Evolutionary conservation across 2,888 invertebrate genomes (phyloP).

Genomic region (Alentia gelatinosa): DNA sequence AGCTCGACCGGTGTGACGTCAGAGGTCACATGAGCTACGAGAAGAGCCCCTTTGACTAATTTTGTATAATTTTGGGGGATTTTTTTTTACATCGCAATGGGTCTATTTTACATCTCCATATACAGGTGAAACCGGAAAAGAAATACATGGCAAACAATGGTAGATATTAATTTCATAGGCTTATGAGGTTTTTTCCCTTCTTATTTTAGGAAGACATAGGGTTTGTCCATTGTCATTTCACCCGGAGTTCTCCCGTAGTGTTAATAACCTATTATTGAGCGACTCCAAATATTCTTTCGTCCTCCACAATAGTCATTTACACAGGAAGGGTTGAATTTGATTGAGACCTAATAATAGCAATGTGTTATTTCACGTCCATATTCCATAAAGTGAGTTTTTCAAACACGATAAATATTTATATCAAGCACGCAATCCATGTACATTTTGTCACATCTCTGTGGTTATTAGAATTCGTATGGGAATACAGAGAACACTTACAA

Average conservation of each 20-base stretch:
- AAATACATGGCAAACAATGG: background rate
- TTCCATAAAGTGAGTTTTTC: background rate
- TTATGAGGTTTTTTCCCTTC: background rate
- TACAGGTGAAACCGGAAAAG: background rate
- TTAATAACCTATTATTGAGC: background rate
- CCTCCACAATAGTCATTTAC: background rate
- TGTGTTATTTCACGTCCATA: background rate
- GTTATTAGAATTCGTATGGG: background rate
- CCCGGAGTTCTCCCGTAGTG: background rate
- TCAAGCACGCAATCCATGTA: background rate
- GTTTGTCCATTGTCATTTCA: background rate
- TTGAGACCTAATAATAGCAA: background rate
- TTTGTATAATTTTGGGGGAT: background rate
- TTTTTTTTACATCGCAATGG: background rate
- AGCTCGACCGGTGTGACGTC: background rate
- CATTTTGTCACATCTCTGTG: background rate
- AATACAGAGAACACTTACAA: background rate
- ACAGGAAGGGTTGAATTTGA: background rate
- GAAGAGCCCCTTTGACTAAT: background rate
- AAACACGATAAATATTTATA: conserved; percentile 11
- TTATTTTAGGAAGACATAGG: background rate
- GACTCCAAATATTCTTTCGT: background rate
- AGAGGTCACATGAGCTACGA: background rate
- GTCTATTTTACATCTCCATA: background rate
- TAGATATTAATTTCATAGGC: background rate